phyloP scores from a whole-genome alignment of 2,797 vertebrate genomes.

The Glossophaga mutica region DNA sequence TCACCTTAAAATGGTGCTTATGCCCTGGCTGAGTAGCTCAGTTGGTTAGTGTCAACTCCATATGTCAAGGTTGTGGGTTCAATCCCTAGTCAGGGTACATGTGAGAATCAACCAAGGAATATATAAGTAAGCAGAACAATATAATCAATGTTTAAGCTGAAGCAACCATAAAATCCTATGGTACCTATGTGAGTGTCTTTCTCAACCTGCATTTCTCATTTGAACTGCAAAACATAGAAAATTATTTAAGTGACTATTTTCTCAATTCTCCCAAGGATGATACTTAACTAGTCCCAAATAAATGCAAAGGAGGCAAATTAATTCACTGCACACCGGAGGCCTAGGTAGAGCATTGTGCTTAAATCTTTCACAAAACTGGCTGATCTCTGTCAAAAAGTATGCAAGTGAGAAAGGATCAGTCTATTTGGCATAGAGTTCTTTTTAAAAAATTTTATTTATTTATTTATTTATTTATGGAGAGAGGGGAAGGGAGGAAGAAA shows the following conservation, averaged over 20 bases:
- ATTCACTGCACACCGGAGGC: neutral
- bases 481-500: neutral
- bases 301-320: neutral
- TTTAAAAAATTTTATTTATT: neutral
- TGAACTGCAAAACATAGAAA: neutral
- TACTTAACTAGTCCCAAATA: neutral
- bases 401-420: neutral
- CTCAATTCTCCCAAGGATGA: neutral
- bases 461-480: neutral
- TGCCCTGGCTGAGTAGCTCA: neutral
- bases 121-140: neutral
- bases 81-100: neutral
- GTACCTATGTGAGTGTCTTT: neutral
- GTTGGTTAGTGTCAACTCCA: neutral
- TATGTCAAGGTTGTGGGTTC: neutral
- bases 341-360: neutral
- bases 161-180: neutral
- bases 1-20: neutral
- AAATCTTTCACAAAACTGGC: neutral
- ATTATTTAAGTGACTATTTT: neutral
- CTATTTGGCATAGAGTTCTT: neutral
- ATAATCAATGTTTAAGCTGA: neutral
- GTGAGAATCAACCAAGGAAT: neutral
- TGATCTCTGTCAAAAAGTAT: neutral
- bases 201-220: neutral